A percentile compares a stretch with the other conserved stretches of the same genome.
These are phyloP conservation scores for Microplitis deprimator DNA, from an alignment of 2,888 invertebrate species.

Conservation along the genomic window DNA sequence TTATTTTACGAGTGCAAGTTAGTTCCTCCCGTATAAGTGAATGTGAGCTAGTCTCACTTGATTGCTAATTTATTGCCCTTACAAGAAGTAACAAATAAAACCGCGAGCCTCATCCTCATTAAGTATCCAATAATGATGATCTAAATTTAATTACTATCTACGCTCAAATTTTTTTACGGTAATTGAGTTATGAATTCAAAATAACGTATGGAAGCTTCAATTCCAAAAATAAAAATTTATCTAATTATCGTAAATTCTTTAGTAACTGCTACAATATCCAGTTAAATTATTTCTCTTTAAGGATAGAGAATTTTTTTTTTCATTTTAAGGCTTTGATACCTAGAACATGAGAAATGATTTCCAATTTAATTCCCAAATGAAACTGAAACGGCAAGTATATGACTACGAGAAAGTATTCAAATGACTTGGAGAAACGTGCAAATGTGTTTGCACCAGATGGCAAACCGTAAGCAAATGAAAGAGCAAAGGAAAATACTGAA, in stretches of 20 bases:
- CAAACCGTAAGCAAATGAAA: slow-evolving; percentile 19
- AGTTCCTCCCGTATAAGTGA: neutral
- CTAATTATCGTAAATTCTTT: too few species aligned
- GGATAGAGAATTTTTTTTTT: too few species aligned
- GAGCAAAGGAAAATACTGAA: slow-evolving; percentile 4
- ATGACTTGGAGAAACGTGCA: slow-evolving; percentile 12
- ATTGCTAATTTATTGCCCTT: neutral
- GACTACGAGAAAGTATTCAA: slow-evolving; percentile 11
- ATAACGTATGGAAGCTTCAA: too few species aligned
- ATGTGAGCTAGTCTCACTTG: neutral
- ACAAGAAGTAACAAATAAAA: neutral
- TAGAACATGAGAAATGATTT: neutral
- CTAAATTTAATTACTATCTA: too few species aligned
- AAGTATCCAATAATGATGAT: too few species aligned
- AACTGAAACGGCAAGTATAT: neutral
- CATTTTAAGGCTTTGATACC: neutral
- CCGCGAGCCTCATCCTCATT: too few species aligned
- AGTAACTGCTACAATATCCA: too few species aligned
- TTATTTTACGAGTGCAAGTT: neutral
- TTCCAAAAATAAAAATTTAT: too few species aligned
- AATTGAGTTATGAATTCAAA: too few species aligned
- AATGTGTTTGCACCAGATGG: slow-evolving; percentile 33
- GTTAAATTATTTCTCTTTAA: too few species aligned
- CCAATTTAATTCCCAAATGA: neutral
- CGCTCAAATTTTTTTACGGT: too few species aligned